Conservation (phyloP, 2,797 vertebrate species). For the Eulemur mongoz region DNA sequence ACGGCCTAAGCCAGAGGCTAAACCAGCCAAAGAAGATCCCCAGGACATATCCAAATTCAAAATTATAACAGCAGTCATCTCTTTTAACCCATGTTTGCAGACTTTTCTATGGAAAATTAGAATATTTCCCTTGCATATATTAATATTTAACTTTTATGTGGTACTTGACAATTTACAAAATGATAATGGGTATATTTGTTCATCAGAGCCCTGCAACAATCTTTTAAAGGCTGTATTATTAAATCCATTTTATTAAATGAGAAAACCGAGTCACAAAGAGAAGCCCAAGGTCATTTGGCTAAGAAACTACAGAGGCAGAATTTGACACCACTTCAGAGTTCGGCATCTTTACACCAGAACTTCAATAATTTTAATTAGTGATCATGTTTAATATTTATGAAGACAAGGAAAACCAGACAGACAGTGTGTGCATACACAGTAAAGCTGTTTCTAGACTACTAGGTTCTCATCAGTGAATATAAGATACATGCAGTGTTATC, state of each 20-base stretch:
- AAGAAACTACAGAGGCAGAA: neutral
- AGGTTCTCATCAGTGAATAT: neutral
- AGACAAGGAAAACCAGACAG: neutral
- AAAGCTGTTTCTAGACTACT: neutral
- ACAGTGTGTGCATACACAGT: neutral
- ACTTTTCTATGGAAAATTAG: neutral
- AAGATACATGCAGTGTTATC: neutral
- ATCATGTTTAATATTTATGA: neutral
- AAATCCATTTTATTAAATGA: neutral
- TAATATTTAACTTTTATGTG: neutral
- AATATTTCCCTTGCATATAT: neutral
- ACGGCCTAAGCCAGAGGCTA: neutral
- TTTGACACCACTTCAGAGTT: neutral
- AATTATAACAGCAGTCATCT: neutral
- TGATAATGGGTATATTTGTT: neutral
- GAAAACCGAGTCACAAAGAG: neutral
- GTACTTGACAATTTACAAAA: neutral
- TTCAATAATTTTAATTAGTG: neutral
- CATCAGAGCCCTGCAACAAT: neutral
- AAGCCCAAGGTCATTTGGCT: neutral
- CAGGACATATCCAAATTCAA: neutral
- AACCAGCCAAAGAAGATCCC: slow-evolving; percentile 23
- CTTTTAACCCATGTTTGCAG: neutral
- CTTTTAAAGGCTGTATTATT: neutral
- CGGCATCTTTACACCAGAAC: neutral